A percentile compares a stretch with the other conserved stretches of the same genome.
Conservation (phyloP, 2,113 vertebrate genomes). For the Baryphthengus martii region DNA sequence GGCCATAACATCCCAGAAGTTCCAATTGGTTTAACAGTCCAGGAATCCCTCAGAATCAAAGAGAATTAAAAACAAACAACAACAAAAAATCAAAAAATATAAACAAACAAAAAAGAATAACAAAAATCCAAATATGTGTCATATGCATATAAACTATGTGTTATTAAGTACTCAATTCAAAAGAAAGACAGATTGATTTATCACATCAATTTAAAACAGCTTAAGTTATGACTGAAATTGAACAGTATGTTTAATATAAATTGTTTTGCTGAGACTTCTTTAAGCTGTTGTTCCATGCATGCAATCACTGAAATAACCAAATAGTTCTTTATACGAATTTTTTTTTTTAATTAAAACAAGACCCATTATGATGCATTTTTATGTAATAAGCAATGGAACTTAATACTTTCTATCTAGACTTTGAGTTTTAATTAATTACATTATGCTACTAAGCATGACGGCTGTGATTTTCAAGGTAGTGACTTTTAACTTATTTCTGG, state of each 20-base stretch:
- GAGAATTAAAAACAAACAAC: neutral
- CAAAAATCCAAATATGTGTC: neutral
- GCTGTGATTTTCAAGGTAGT: neutral
- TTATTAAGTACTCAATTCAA: neutral
- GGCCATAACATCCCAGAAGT: accelerated
- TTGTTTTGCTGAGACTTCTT: neutral
- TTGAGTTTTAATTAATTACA: neutral
- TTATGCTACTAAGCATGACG: neutral
- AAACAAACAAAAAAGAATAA: too few species aligned
- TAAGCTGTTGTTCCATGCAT: neutral
- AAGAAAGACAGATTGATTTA: neutral
- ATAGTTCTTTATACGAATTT: neutral
- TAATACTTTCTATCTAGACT: neutral
- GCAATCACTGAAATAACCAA: neutral
- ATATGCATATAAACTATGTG: neutral
- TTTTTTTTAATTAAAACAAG: neutral
- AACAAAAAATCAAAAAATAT: neutral
- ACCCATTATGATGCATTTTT: neutral
- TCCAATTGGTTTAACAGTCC: neutral
- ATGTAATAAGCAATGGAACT: neutral
- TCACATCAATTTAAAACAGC: neutral
- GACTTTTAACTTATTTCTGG: neutral
- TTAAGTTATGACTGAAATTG: neutral
- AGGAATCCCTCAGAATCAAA: neutral
- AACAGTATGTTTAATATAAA: neutral